Conservation (phyloP, 2,888 invertebrate genomes). For the Drosophila meridionalis region DNA sequence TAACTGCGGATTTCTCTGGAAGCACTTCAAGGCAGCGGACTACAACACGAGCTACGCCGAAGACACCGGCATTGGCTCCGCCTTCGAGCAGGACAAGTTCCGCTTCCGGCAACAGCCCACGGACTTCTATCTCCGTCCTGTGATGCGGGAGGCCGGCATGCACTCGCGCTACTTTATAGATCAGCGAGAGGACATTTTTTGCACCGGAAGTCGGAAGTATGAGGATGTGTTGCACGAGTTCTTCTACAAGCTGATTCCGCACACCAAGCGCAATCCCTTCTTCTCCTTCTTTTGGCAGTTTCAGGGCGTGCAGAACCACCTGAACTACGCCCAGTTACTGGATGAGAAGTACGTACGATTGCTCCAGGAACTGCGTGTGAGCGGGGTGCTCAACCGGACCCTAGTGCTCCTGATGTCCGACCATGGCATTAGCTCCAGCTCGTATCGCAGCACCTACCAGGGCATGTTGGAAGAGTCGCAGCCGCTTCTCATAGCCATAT, state of each 20-base stretch:
- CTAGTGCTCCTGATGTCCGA: constrained; percentile 92
- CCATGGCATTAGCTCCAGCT: constrained; percentile 90
- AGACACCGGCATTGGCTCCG: neutral
- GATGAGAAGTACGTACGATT: neutral
- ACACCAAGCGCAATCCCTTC: neutral
- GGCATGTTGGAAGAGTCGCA: constrained; percentile 93
- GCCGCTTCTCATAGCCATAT: constrained; percentile 90
- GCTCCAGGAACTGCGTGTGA: neutral
- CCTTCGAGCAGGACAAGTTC: neutral
- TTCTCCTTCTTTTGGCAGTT: neutral
- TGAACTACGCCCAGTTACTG: neutral
- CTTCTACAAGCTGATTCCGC: neutral
- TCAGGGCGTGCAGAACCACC: neutral
- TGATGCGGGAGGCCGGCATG: neutral
- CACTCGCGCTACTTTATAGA: neutral
- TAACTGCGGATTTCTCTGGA: neutral
- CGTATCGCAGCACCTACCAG: constrained; percentile 91
- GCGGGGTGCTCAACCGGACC: constrained; percentile 87
- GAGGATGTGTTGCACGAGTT: neutral
- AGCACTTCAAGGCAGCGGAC: neutral
- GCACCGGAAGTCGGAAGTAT: neutral
- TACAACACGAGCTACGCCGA: neutral
- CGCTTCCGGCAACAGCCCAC: neutral
- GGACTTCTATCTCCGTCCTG: neutral
- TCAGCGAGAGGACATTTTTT: neutral